phyloP scores from a whole-genome alignment of 1,140 invertebrate species.

The Ostrea edulis region DNA sequence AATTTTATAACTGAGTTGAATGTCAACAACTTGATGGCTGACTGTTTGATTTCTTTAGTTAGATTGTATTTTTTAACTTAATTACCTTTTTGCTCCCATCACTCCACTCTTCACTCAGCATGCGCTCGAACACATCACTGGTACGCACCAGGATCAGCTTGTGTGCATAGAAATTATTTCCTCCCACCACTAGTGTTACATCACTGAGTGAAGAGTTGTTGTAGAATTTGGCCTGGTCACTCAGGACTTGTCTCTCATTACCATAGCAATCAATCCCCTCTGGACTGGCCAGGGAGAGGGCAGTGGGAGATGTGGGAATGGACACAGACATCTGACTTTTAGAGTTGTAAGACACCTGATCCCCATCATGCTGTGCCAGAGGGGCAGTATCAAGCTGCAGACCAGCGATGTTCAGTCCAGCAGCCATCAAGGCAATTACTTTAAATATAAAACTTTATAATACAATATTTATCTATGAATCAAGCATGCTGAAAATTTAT shows the following conservation, averaged over 20 bases:
- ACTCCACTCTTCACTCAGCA: conserved; percentile 79
- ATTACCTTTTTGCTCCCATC: conserved; percentile 73
- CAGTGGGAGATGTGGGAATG: conserved; percentile 62
- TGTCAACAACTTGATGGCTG: no score
- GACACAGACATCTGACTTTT: conserved; percentile 29
- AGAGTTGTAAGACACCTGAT: conserved; percentile 44
- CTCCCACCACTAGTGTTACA: conserved; percentile 77
- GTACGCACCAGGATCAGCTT: conserved; percentile 77
- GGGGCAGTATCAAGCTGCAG: conserved; percentile 53
- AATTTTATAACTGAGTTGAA: no score
- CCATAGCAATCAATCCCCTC: conserved; percentile 80
- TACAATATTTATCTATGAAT: no score
- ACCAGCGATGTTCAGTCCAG: conserved; percentile 59
- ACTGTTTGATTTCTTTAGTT: no score
- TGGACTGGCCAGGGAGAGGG: conserved; percentile 67
- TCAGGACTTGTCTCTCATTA: conserved; percentile 78
- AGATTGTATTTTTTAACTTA: neutral
- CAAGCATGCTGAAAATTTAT: no score
- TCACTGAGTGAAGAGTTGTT: conserved; percentile 79
- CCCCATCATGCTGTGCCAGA: conserved; percentile 41
- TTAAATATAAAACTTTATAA: no score
- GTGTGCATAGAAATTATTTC: conserved; percentile 77
- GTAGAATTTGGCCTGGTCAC: conserved; percentile 79
- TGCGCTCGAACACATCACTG: conserved; percentile 80
- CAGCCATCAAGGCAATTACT: conserved; percentile 56